These are phyloP conservation scores for Thaumetopoea pityocampa DNA, from an alignment of 1,140 invertebrate species.

Conservation along the genomic window DNA sequence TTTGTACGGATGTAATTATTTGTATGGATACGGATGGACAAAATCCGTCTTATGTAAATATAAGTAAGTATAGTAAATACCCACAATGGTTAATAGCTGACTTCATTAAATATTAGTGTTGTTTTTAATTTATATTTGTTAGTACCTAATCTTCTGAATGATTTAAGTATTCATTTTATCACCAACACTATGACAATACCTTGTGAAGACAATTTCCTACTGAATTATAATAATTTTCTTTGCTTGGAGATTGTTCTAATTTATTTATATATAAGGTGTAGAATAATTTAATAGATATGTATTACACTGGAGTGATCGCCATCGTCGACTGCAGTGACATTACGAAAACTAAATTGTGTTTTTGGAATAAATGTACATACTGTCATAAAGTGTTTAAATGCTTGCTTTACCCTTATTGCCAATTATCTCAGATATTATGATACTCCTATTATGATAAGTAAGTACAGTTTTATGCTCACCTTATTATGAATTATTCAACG, in stretches of 20 bases:
- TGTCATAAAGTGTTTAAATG: conserved; percentile 14
- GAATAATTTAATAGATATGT: conserved; percentile 40
- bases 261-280: conserved; percentile 56
- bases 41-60: too few relatives aligned
- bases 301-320: conserved; percentile 25
- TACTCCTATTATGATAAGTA: not conserved
- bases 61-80: too few relatives aligned
- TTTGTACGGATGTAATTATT: too few relatives aligned
- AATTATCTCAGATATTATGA: not conserved
- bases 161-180: too few relatives aligned
- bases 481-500: too few relatives aligned
- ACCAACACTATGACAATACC: too few relatives aligned
- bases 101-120: too few relatives aligned
- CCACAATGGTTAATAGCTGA: too few relatives aligned
- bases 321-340: conserved; percentile 22
- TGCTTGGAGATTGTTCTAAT: conserved; percentile 25
- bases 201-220: conserved; percentile 2
- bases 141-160: too few relatives aligned
- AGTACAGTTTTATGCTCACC: too few relatives aligned
- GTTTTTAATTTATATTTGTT: too few relatives aligned
- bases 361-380: conserved; percentile 50
- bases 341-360: conserved; percentile 19
- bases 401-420: not conserved
- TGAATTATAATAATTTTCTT: conserved; percentile 8
- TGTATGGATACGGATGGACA: too few relatives aligned